Evolutionary conservation across 2,888 invertebrate species (phyloP), one percentile per base, ranked within the genome.

Genomic region (Nomada ruficornis): DNA sequence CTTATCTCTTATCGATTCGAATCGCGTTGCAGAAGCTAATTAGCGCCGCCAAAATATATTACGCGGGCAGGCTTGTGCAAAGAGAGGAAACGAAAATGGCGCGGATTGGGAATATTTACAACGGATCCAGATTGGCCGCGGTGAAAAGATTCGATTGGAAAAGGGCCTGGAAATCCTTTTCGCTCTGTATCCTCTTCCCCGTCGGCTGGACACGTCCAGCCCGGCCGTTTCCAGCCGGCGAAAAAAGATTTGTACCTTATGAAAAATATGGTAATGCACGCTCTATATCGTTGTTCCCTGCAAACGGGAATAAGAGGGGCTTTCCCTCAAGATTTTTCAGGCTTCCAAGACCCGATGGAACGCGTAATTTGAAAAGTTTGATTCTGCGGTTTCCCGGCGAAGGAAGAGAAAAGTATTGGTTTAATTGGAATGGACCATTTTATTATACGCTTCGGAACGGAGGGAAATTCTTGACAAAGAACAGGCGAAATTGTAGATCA

Each of bases 171-270:
- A 9, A 50, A 64, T 42, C 64, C 26, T 64, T 50, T 29, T 50
- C 50, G 29, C 18, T 59, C 47, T 55, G 64, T 78, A 62, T 68
- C 80, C 50, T 72, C 72, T 62, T 69, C 70, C 50, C 15, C 13
- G n/a, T 10, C 44, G 36, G 44, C 18, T 44, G 68, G 71, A 67
- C 77, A 59, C 52, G 57, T 70, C 29, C 69, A 13, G 36, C 42
- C 65, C 82, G 77, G 76, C 78, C 50, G 82, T 81, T 42, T 57
- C 23, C 74, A 71, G 20, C 73, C 77, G 79, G 81, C 83, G 88
- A 77, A 59, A 79, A 82, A 83, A 88, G 88, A 88, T 88, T 88
- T 89, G 88, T 89, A 87, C 85, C 86, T 86, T 89, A 89, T 89
- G 87, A 88, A 83, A 88, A 88, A 88, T 88, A 88, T 88, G 87